Evolutionary conservation across 2,797 vertebrate genomes (phyloP), one percentile per base, ranked within the genome.

Genomic region (Ciconia nigra): DNA sequence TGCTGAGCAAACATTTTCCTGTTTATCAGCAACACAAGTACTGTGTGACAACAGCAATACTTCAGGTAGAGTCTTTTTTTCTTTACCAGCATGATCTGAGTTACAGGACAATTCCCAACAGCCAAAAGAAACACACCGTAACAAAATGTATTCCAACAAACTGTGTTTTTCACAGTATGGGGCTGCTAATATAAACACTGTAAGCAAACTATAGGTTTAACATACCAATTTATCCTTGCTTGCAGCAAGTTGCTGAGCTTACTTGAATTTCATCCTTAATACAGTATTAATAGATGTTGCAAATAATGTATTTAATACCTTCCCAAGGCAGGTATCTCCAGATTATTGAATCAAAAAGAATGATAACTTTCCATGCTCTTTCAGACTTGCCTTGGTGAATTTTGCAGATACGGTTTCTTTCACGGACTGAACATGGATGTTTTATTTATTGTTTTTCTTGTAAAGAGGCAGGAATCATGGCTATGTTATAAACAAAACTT

Each of bases 351-450:
- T 85, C 8, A 90, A 69, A 90, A 90, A 70, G n/a, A 57, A 31
- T 33, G 9, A 29, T 22, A 67, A 22, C 15, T 44, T 91, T 25
- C 18, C 42, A 10, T n/a, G 28, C 20, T 83, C 13, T 79, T 88
- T 91, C 46, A 86, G 54, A 37, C 22, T 37, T 79, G 24, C 16
- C 12, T 33, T 63, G 31, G 18, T 65, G 37, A 70, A 62, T 62
- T 90, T 78, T 88, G 28, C 52, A 65, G 78, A 22, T 33, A 24
- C 0, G 1, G 2, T 42, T 92, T 83, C 39, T 76, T 59, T 47
- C 54, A 35, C 0, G 0, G 44, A 55, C 46, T 24, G 29, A 65
- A 24, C 6, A 29, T 2, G 13, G 62, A 44, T 55, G 3, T 31
- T 67, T 69, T 24, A 9, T 9, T 58, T 87, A 70, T 59, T 11